phyloP scores from a whole-genome alignment of 1,140 invertebrate genomes.

The Atta texana region DNA sequence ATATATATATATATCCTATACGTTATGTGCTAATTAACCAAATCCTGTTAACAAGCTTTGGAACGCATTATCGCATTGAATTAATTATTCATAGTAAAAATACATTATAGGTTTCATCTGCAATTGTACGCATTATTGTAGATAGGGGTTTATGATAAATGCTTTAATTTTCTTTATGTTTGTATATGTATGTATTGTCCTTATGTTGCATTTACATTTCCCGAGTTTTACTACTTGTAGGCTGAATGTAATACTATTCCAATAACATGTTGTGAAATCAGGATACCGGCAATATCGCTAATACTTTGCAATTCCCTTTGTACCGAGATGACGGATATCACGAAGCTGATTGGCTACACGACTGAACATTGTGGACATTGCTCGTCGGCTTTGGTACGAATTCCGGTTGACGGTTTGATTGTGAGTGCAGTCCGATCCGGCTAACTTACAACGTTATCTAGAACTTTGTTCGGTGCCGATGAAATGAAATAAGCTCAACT shows the following conservation, averaged over 20 bases:
- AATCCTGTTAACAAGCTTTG: constrained; percentile 20
- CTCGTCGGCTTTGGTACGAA: constrained; percentile 65
- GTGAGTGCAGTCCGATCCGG: constrained; percentile 48
- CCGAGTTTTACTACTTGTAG: not conserved
- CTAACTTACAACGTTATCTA: constrained; percentile 65
- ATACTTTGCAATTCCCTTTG: constrained; percentile 78
- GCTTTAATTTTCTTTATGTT: not conserved
- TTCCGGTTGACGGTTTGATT: constrained; percentile 69
- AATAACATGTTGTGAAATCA: constrained; percentile 49
- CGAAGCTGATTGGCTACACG: constrained; percentile 67
- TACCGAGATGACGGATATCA: constrained; percentile 58
- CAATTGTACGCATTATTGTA: constrained; percentile 15
- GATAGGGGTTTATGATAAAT: not conserved
- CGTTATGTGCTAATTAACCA: not conserved
- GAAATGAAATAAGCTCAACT: constrained; percentile 59
- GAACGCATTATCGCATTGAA: constrained; percentile 18
- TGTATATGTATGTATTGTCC: no score
- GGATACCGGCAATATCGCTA: constrained; percentile 52
- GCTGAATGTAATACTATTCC: not conserved
- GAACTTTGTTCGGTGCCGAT: constrained; percentile 55
- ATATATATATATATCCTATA: no score
- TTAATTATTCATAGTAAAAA: constrained; percentile 35
- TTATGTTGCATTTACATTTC: not conserved
- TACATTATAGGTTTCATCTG: not conserved
- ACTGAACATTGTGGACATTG: constrained; percentile 45